Conservation (phyloP, 2,797 vertebrate species). For the Peromyscus attwateri region DNA sequence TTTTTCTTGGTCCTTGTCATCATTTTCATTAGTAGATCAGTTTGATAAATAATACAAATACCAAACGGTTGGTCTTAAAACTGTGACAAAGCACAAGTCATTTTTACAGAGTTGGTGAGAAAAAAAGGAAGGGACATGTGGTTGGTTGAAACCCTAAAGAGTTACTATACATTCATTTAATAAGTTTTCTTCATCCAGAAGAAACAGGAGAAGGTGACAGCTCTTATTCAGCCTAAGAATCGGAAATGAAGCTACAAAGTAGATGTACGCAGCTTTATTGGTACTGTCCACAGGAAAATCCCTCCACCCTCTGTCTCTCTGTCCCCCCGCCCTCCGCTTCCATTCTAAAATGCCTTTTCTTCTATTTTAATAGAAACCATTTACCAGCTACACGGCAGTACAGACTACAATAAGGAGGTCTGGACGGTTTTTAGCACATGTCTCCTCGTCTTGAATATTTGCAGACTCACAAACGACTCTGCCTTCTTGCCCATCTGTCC, state of each 20-base stretch:
- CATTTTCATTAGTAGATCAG: conserved; percentile 21
- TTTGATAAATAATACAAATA: not conserved
- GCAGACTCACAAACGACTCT: not conserved
- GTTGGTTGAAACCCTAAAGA: not conserved
- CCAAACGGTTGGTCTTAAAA: conserved; percentile 13
- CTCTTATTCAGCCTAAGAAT: not conserved
- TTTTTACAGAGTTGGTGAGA: not conserved
- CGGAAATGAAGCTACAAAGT: not conserved
- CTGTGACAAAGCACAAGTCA: not conserved
- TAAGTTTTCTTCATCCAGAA: not conserved
- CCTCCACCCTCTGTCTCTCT: not conserved
- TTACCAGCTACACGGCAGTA: not conserved
- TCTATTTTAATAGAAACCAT: conserved; percentile 1
- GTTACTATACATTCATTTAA: not conserved
- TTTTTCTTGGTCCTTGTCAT: not conserved
- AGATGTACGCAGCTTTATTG: not conserved
- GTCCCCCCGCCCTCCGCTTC: not conserved
- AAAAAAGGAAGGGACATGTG: not conserved
- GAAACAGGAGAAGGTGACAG: not conserved
- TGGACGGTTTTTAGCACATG: not conserved
- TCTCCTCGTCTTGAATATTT: not conserved
- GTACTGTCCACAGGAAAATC: not conserved
- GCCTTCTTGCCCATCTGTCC: not conserved
- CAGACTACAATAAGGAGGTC: not conserved
- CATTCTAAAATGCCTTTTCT: not conserved